Evolutionary conservation across 1,140 invertebrate species (phyloP).

Genomic region (Micrasema minimum): DNA sequence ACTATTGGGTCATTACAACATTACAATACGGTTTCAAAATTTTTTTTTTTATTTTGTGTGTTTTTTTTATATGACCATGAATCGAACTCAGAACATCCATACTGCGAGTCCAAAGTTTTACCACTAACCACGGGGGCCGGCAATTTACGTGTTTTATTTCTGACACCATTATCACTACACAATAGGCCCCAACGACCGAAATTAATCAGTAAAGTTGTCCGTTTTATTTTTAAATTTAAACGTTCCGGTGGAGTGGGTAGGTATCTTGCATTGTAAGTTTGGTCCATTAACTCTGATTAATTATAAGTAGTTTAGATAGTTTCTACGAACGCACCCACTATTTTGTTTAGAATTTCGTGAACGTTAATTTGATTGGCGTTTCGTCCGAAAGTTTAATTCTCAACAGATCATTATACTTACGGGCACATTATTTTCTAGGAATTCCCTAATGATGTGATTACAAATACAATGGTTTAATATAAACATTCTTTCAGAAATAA

Average conservation of each 20-base stretch:
- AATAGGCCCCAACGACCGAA: too few species aligned
- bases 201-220: conserved; percentile 9
- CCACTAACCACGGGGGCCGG: too few species aligned
- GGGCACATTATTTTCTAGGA: background rate
- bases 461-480: background rate
- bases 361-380: conserved; percentile 18
- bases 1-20: too few species aligned
- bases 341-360: conserved; percentile 14
- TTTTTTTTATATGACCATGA: too few species aligned
- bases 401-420: background rate
- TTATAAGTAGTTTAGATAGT: conserved; percentile 12
- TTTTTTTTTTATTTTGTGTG: too few species aligned
- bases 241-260: conserved; percentile 14
- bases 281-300: conserved; percentile 39
- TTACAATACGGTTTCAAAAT: too few species aligned
- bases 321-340: conserved; percentile 7
- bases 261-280: conserved; percentile 34
- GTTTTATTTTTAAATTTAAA: conserved; percentile 21
- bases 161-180: too few species aligned
- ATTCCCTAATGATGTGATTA: background rate
- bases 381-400: background rate
- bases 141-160: too few species aligned
- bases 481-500: background rate
- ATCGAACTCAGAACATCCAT: too few species aligned
- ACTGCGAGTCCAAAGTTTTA: too few species aligned